phyloP scores from a whole-genome alignment of 2,113 vertebrate genomes.

The pig (Sus scrofa) region T2T-Sscrofa CM000815.6:119821501-119822000 shows the following conservation, averaged over 20 bases:
- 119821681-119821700: background rate
- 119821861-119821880: background rate
- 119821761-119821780: background rate
- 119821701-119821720: background rate
- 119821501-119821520: background rate
- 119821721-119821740: background rate
- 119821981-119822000: background rate
- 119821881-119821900: background rate
- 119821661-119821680: background rate
- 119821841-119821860: background rate
- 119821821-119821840: background rate
- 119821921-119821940: background rate
- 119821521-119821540: background rate
- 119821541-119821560: background rate
- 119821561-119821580: background rate
- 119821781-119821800: background rate
- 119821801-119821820: background rate
- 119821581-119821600: background rate
- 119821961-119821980: background rate
- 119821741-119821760: background rate
- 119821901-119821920: background rate
- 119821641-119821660: background rate
- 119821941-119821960: background rate
- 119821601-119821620: background rate
- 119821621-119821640: background rate